Evolutionary conservation across 2,113 vertebrate species (phyloP), one percentile per base, ranked within the genome.

Genomic region (Zingel zingel): DNA sequence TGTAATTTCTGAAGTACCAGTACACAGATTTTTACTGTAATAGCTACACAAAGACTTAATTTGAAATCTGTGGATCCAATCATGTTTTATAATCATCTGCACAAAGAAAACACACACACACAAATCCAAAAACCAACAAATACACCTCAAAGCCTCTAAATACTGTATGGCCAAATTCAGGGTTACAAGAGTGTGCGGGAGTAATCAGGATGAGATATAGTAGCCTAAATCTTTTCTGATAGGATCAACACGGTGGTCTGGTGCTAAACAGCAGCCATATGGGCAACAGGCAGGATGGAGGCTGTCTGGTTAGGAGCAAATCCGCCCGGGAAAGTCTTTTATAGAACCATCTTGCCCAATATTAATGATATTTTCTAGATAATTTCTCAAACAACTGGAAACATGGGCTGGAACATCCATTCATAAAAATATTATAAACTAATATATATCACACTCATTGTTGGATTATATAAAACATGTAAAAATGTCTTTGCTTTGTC

Each of bases 231-330:
- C 51, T 70, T 23, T 45, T 50, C 45, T 80, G 58, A 76, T 45
- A 59, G 61, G 77, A 71, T 85, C 23, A 81, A 45, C 30, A 65
- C 30, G 48, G 51, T 19, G 50, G 70, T 70, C 75, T 78, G 68
- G 13, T 18, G 7, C 50, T 43, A n/a, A 63, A 27, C 47, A 30
- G 18, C 27, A 58, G 71, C 23, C 59, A 45, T 51, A 43, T 57
- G 51, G 63, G 25, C 56, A 48, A 58, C 66, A 65, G n/a, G 1
- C 12, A 47, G 33, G 65, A 51, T 30, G 18, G 77, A 5, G 0
- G 39, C 16, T 1, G 6, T 53, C 66, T 71, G 67, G 33, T 78
- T 11, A 47, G 25, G 8, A 16, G 4, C 12, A 19, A 56, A 56
- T 67, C 53, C 3, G 2, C 18, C 56, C 3, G 33, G 48, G 21